Base-by-base conservation (phyloP, 1,140 invertebrate species). In the Caerostris darwini region DNA sequence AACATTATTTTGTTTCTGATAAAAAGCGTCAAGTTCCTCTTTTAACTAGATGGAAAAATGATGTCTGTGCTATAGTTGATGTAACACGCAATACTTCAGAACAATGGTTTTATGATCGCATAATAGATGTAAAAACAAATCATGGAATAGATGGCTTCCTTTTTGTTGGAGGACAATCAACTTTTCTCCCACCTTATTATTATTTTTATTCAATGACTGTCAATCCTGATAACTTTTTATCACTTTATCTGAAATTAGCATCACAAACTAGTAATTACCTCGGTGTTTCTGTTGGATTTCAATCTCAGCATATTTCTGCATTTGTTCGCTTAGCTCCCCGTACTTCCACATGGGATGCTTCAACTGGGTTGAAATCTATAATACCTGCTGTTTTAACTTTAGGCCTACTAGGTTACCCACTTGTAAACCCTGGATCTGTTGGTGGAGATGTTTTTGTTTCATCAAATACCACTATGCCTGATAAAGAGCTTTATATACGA, bases 351-450 rank as follows among this genome's bases (percentile, higher is more conserved):
- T 99, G 99, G 99, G 97, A 98, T 90, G 94, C 95, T 56, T 83
- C 69, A 57, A 94, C 83, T 54, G 94, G 94, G 3, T 96, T 99
- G 19, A 97, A 97, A 95, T 97, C 97, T 54, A 97, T 98, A 3
- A 98, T 99, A 95, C 98, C 97, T 2, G 98, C 98, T 0, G 97
- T 98, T 59, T 96, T 99, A 0, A 98, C 97, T 12, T 98, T 99
- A 94, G 98, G 98, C 0, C 97, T 98, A 54, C 96, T 97, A 92
- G 99, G 99, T 0, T 99, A 98, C 96, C 98, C 98, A 0, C 99
- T 99, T 95, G 97, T 99, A 5, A 97, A 99, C 96, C 98, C 98
- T 0, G 99, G 99, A 1, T 98, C 98, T 19, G 98, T 99, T 56
- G 99, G 99, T 0, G 99, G 99, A 4, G 98, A 98, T 90, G 95